Evolutionary conservation across 1,140 invertebrate species (phyloP).

Genomic region (Cydia splendana): DNA sequence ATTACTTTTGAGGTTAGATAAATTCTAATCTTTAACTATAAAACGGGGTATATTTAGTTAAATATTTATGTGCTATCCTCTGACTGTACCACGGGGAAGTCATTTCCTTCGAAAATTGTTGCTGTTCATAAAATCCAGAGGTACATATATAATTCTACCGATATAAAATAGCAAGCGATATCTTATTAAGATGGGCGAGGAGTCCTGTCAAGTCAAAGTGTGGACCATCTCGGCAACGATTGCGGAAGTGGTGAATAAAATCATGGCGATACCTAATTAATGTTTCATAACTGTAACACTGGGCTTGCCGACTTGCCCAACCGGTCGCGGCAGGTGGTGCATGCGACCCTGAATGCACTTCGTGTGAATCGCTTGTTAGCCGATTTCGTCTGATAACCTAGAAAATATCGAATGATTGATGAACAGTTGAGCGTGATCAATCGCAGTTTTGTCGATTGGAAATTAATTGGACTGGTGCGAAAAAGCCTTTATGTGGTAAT

Average conservation of each 20-base stretch:
- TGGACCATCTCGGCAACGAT: constrained; percentile 47
- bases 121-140: no score
- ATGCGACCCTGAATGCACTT: constrained; percentile 43
- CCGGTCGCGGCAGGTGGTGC: constrained; percentile 53
- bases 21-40: no score
- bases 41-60: no score
- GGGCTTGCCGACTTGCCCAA: constrained; percentile 50
- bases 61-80: no score
- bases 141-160: no score
- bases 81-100: no score
- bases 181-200: constrained; percentile 6
- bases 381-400: constrained; percentile 15
- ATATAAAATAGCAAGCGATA: no score
- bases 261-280: constrained; percentile 55
- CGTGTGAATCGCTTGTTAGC: constrained; percentile 23
- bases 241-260: constrained; percentile 64
- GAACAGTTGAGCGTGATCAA: constrained; percentile 5
- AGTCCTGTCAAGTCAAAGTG: neutral
- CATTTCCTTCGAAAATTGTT: no score
- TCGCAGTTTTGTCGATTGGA: neutral
- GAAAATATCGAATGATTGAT: neutral
- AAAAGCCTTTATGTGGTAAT: neutral
- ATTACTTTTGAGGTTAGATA: no score
- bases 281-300: constrained; percentile 60
- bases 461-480: neutral